Base-by-base conservation (phyloP, 2,113 vertebrate species). In the Microcebus jonahi region DNA sequence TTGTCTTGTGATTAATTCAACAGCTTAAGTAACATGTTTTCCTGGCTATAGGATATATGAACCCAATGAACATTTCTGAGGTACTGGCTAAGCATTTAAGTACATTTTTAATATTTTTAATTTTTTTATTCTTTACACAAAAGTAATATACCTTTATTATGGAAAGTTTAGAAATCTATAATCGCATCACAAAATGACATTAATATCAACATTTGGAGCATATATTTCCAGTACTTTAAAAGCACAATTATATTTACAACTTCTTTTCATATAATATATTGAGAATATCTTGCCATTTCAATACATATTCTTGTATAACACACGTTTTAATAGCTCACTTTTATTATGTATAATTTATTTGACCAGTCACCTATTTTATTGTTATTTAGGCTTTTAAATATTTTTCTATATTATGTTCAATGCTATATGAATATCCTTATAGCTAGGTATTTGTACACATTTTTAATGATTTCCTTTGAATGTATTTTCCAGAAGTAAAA, bases 401-500 rank as follows among this genome's bases (percentile, higher is more conserved):
- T 80, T 36, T 80, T 65, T 50, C 70, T 31, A 90, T 90, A 82
- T 67, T 83, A n/a, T n/a, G 79, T 70, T 73, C 25, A 92, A 31
- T 29, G 29, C 34, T 67, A 15, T 27, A 89, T 45, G 39, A 95
- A 71, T 90, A 92, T 71, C 14, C 65, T 91, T 48, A 34, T 79
- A 92, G 71, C 39, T 90, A 90, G 84, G 21, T 83, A 85, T 97
- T 76, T 80, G 18, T 83, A 3, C 57, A 75, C 36, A 79, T 75
- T 21, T 50, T 96, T 82, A 55, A n/a, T 34, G 73, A 88, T 61
- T 94, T 95, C 59, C 67, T 91, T 76, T 67, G 57, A 76, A 67
- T 82, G 17, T 71, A n/a, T 92, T 91, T 91, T 65, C 53, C 76
- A 90, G 76, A 97, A 90, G 75, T 92, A 94, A 94, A 96, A 68